phyloP scores from a whole-genome alignment of 2,797 vertebrate species.

The Sandelia bainsii region DNA sequence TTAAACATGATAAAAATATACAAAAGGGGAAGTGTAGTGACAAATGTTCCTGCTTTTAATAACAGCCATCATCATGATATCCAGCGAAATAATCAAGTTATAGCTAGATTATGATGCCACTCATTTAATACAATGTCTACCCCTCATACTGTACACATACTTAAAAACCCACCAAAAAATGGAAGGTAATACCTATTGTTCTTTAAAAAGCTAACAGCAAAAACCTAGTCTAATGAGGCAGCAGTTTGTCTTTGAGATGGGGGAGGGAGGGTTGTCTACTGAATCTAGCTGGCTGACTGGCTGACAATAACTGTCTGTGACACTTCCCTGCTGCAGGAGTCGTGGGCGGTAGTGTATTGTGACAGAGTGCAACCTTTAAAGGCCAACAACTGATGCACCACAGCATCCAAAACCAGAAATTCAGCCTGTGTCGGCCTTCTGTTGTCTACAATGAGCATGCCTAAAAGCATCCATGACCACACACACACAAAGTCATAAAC shows the following conservation, averaged over 20 bases:
- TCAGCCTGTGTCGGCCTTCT: conserved; percentile 54
- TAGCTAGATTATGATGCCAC: neutral
- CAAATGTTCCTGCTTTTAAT: conserved; percentile 5
- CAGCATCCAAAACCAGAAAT: conserved; percentile 70
- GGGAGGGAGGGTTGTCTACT: conserved; percentile 67
- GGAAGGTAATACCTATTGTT: conserved; percentile 28
- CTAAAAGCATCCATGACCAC: conserved; percentile 64
- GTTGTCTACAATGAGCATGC: conserved; percentile 46
- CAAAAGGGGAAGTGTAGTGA: conserved; percentile 1
- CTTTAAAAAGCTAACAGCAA: conserved; percentile 39
- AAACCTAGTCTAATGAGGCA: conserved; percentile 62
- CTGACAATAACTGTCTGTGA: conserved; percentile 83
- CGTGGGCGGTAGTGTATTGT: conserved; percentile 82
- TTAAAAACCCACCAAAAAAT: conserved; percentile 5
- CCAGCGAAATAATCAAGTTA: conserved; percentile 2
- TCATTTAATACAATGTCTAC: neutral
- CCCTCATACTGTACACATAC: neutral
- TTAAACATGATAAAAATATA: conserved; percentile 18
- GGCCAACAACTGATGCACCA: conserved; percentile 84
- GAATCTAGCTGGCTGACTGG: conserved; percentile 74
- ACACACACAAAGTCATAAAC: conserved; percentile 39
- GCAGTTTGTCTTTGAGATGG: conserved; percentile 47
- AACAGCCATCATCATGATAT: neutral
- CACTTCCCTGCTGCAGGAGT: conserved; percentile 83
- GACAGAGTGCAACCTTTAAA: conserved; percentile 89